Evolutionary conservation across 2,797 vertebrate genomes (phyloP).

Genomic region (Labroides dimidiatus): DNA sequence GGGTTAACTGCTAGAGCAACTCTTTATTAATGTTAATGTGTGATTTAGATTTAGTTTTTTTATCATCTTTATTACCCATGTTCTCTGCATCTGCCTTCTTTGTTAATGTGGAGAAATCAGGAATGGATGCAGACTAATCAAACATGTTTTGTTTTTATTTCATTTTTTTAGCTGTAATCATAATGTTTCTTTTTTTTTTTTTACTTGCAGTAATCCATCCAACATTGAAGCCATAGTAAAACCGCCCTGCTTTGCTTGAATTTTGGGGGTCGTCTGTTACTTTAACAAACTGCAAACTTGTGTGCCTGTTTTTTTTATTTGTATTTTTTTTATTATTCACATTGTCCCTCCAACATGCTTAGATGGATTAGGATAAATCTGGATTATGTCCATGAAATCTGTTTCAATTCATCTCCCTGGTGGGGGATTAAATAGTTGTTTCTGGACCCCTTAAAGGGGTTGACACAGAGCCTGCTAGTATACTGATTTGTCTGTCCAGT

Average conservation of each 20-base stretch:
- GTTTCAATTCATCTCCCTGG: slow-evolving; percentile 43
- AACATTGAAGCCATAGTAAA: slow-evolving; percentile 51
- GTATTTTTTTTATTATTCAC: slow-evolving; percentile 27
- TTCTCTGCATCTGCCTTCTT: slow-evolving; percentile 17
- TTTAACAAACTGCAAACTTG: slow-evolving; percentile 28
- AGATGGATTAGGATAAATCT: slow-evolving; percentile 59
- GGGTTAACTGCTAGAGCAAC: slow-evolving; percentile 23
- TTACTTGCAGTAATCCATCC: slow-evolving; percentile 5
- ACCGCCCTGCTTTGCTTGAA: background rate
- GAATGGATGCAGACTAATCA: slow-evolving; percentile 3
- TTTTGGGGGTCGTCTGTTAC: slow-evolving; percentile 45
- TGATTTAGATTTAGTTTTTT: slow-evolving; percentile 23
- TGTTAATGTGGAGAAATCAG: background rate
- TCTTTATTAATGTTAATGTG: slow-evolving; percentile 13
- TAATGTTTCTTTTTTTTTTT: slow-evolving; percentile 26
- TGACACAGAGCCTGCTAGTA: slow-evolving; percentile 37
- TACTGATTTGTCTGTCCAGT: slow-evolving; percentile 23
- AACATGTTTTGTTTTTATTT: no score
- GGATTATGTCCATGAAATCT: slow-evolving; percentile 67
- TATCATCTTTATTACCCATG: background rate
- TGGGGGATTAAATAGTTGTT: slow-evolving; percentile 55
- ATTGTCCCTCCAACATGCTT: slow-evolving; percentile 34
- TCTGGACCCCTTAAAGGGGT: slow-evolving; percentile 18
- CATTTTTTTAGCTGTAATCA: slow-evolving; percentile 4
- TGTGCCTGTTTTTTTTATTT: slow-evolving; percentile 24